Conservation (phyloP, 1,140 invertebrate species). For the Drosophila nannoptera region DNA sequence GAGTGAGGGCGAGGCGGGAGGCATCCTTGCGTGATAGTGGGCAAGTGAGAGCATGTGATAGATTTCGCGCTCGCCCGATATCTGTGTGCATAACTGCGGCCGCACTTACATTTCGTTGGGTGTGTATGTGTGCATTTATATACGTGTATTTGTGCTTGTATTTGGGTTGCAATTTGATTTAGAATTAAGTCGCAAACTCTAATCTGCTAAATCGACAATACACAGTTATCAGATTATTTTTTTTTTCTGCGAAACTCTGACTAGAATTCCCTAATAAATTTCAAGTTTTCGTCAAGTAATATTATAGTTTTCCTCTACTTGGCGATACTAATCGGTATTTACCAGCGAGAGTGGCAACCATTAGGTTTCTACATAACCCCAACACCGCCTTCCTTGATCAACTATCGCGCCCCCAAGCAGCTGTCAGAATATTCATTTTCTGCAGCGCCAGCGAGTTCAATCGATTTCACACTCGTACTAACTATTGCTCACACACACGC, state of each 20-base stretch:
- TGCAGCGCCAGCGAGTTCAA: constrained; percentile 40
- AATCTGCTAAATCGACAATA: constrained; percentile 21
- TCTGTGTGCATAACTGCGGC: constrained; percentile 19
- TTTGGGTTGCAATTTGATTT: constrained; percentile 1
- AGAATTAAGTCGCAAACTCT: constrained; percentile 7
- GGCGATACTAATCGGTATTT: too few relatives aligned
- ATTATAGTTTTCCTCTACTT: too few relatives aligned
- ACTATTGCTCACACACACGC: constrained; percentile 12
- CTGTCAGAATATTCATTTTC: constrained; percentile 42
- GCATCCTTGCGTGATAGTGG: background rate
- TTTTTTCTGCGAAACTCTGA: background rate
- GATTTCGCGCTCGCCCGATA: constrained; percentile 21
- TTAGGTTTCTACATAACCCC: background rate
- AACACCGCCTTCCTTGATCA: constrained; percentile 4
- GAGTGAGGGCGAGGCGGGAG: background rate
- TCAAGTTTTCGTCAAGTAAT: too few relatives aligned
- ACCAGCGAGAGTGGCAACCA: too few relatives aligned
- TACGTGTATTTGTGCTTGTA: background rate
- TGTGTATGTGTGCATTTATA: background rate
- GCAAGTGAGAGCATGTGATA: background rate
- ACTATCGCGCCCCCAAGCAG: constrained; percentile 10
- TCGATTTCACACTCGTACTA: constrained; percentile 38
- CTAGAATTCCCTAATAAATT: background rate
- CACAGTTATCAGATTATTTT: constrained; percentile 2
- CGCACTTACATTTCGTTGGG: constrained; percentile 22